Evolutionary conservation across 92 coral and sea anemone genomes (phyloP), one percentile per base, ranked within the genome.

Genomic region (Montipora capitata): DNA sequence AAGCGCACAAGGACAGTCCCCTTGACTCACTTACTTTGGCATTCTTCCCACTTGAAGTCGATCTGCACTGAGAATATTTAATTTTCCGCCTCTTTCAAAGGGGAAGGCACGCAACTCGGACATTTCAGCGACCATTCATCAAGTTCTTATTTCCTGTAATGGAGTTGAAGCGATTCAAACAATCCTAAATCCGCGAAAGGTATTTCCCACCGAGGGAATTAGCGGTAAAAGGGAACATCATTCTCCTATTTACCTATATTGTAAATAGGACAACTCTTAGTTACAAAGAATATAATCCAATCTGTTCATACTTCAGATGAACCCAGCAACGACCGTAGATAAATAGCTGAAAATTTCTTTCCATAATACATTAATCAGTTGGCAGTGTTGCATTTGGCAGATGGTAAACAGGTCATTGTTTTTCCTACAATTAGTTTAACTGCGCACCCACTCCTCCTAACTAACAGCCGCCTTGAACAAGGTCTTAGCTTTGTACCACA

Each of bases 21-120:
- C 13, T 40, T 69, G 76, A 72, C 39, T 72, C 40, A 7, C 51
- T 27, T 20, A 42, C 15, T 12, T 41, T 40, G 56, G 76, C 7
- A 17, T 16, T 20, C 35, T 76, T 63, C 64, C 38, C 18, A 3
- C 41, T 57, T 7, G 58, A 79, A 51, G n/a, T 64, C 84, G 18
- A 54, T 35, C 40, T 51, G 40, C 4, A 45, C 35, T 35, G 10
- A 64, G 45, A 27, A 11, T 12, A 27, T 20, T 79, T 3, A 27
- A 4, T 44, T 20, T 49, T 38, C 58, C 48, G 72, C 44, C n/a
- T 45, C 54, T 79, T 63, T 65, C 51, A 4, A 80, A 15, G 45
- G 11, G 40, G 10, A 59, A 17, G 54, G 40, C 76, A 81, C 85
- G 85, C 68, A 81, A 69, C 4, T 7, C 48, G n/a, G 18, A 13